phyloP scores from a whole-genome alignment of 2,113 vertebrate genomes.

The Tichodroma muraria region DNA sequence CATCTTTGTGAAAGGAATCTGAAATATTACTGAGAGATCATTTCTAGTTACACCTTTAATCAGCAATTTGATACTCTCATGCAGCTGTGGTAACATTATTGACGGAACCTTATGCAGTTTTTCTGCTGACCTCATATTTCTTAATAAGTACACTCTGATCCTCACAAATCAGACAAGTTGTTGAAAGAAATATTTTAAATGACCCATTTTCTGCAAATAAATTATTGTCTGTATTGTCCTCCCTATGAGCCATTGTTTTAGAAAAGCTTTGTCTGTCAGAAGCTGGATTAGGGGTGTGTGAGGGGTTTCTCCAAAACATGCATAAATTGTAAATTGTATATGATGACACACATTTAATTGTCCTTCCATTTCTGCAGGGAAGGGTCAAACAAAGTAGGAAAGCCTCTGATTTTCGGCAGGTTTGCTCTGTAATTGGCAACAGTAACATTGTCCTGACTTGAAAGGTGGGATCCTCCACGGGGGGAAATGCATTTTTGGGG shows the following conservation, averaged over 20 bases:
- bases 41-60: background rate
- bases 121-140: background rate
- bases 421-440: background rate
- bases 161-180: background rate
- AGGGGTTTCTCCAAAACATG: background rate
- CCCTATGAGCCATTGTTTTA: background rate
- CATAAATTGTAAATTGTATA: background rate
- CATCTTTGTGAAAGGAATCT: background rate
- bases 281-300: accelerated
- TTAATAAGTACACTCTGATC: background rate
- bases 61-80: background rate
- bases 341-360: background rate
- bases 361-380: background rate
- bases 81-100: background rate
- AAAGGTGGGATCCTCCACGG: background rate
- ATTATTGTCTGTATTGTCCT: background rate
- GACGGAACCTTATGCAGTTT: background rate
- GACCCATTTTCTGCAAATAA: background rate
- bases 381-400: background rate
- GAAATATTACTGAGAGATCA: background rate
- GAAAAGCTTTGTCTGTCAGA: background rate
- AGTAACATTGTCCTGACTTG: background rate
- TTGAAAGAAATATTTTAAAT: background rate
- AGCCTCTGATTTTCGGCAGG: background rate
- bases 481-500: background rate